Conservation (phyloP, 2,888 invertebrate species). For the Camptogramma bilineatum region DNA sequence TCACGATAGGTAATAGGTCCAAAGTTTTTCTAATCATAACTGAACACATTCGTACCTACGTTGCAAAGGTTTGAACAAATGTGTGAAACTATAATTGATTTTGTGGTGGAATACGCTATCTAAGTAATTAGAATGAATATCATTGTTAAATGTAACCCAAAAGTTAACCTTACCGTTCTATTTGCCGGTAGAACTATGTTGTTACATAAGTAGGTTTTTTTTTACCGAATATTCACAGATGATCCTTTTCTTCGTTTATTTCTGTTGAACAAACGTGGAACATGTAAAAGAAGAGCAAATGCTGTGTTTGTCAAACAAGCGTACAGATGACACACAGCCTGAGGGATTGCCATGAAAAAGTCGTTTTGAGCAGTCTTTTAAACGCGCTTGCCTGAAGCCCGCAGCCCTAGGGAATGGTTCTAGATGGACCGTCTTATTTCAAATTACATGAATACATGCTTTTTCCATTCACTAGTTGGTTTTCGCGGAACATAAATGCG, state of each 20-base stretch:
- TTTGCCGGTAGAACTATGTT: not conserved
- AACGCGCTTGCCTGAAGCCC: constrained; percentile 39
- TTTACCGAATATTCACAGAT: not conserved
- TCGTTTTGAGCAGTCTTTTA: constrained; percentile 40
- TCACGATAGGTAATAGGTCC: too few species aligned
- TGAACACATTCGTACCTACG: too few species aligned
- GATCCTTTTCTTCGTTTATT: constrained; percentile 6
- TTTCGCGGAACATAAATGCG: constrained; percentile 37
- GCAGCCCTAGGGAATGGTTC: constrained; percentile 58
- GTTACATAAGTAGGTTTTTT: not conserved
- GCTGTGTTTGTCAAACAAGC: constrained; percentile 26
- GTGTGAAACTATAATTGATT: too few species aligned
- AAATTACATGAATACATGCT: constrained; percentile 46
- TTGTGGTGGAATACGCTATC: too few species aligned
- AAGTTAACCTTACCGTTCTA: not conserved
- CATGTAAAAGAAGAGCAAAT: constrained; percentile 23
- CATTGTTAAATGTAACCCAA: not conserved
- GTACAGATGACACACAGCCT: constrained; percentile 24
- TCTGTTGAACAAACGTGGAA: not conserved
- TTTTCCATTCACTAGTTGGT: constrained; percentile 38
- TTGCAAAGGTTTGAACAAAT: too few species aligned
- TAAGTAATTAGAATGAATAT: too few species aligned
- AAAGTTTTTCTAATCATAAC: too few species aligned
- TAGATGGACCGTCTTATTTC: constrained; percentile 49
- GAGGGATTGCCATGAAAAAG: constrained; percentile 41